Evolutionary conservation across 2,113 vertebrate species (phyloP).

Genomic region (Grallaria varia): DNA sequence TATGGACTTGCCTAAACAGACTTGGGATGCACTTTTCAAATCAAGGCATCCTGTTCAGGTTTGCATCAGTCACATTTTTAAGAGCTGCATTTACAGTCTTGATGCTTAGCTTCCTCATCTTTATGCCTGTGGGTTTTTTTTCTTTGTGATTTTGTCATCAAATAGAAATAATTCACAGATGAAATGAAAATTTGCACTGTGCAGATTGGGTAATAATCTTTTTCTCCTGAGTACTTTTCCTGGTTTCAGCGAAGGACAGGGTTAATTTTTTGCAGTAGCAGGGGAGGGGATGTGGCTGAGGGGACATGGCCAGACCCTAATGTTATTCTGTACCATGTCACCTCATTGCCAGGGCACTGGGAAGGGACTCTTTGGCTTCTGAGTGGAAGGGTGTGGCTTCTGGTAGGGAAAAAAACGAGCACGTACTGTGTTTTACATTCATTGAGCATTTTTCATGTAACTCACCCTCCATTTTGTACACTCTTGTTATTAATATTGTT

Average conservation of each 20-base stretch:
- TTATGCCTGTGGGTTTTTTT: not conserved
- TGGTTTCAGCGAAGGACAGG: not conserved
- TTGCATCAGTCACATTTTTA: not conserved
- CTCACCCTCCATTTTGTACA: not conserved
- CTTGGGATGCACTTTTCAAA: not conserved
- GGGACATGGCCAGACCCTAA: not conserved
- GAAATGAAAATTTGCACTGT: constrained; percentile 23
- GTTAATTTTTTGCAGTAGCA: not conserved
- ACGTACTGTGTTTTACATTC: not conserved
- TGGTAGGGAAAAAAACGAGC: not conserved
- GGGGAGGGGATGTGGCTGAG: not conserved
- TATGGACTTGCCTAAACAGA: not conserved
- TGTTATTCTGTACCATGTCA: not conserved
- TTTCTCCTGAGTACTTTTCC: not conserved
- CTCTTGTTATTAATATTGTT: not conserved
- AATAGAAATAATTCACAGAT: constrained; percentile 30
- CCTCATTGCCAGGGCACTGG: not conserved
- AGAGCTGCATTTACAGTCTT: constrained; percentile 29
- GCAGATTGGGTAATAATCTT: not conserved
- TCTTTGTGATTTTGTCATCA: not conserved
- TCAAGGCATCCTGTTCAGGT: not conserved
- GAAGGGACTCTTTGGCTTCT: not conserved
- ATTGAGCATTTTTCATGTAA: not conserved
- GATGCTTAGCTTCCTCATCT: not conserved
- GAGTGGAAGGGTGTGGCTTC: not conserved